phyloP scores from a whole-genome alignment of 2,888 invertebrate species.

The Zeuzera pyrina region DNA sequence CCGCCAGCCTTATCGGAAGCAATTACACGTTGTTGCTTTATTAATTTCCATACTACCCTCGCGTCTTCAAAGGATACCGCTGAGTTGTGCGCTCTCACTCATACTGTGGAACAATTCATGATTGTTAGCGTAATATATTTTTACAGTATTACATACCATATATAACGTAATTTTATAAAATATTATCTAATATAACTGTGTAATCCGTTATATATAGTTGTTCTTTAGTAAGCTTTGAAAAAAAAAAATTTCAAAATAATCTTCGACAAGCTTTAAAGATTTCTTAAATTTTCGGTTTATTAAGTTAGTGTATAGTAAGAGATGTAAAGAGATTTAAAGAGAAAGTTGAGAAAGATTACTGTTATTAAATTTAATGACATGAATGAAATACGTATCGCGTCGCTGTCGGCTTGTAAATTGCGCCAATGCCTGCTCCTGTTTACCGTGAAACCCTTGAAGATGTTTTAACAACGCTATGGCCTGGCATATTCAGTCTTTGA shows the following conservation, averaged over 20 bases:
- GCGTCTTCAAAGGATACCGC: constrained; percentile 62
- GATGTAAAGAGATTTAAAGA: too few relatives aligned
- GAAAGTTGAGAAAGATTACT: too few relatives aligned
- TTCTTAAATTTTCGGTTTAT: too few relatives aligned
- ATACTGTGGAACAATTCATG: constrained; percentile 22
- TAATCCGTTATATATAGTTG: not conserved
- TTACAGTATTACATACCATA: not conserved
- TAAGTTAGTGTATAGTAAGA: too few relatives aligned
- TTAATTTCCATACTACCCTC: constrained; percentile 70
- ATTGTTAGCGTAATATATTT: constrained; percentile 8
- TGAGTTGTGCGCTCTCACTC: constrained; percentile 30
- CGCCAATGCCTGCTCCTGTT: constrained; percentile 45
- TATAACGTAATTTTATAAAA: not conserved
- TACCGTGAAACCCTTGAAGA: constrained; percentile 62
- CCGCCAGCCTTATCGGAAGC: constrained; percentile 62
- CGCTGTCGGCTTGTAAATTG: constrained; percentile 20
- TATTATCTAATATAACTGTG: not conserved
- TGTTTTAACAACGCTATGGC: constrained; percentile 54
- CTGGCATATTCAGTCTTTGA: constrained; percentile 52
- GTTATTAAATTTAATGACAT: not conserved
- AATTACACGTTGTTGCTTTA: constrained; percentile 67
- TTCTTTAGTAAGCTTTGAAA: too few relatives aligned
- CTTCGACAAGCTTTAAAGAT: too few relatives aligned
- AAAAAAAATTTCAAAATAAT: too few relatives aligned
- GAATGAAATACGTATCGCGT: not conserved